Evolutionary conservation across 2,888 invertebrate species (phyloP).

Genomic region (Latrodectus elegans): DNA sequence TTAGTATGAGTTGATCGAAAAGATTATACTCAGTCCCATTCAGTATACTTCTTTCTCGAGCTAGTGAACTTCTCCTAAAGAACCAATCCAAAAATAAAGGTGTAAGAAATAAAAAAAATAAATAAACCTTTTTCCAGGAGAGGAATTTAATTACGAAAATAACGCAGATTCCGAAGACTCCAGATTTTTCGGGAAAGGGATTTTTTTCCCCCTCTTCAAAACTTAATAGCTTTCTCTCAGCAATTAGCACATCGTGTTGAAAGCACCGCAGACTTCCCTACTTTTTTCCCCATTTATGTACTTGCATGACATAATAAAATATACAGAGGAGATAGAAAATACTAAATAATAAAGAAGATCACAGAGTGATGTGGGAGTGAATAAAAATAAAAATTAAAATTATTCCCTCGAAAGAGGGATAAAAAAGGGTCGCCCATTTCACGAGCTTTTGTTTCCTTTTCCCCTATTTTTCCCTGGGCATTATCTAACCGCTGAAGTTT

Average conservation of each 20-base stretch:
- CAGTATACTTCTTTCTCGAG: too few relatives aligned
- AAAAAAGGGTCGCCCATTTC: background rate
- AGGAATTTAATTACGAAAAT: conserved; percentile 66
- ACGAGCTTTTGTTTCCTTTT: too few relatives aligned
- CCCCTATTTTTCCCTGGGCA: too few relatives aligned
- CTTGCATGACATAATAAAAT: background rate
- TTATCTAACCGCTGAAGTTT: background rate
- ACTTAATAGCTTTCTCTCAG: background rate
- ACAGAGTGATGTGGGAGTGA: background rate
- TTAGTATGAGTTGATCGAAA: too few relatives aligned
- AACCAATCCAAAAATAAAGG: too few relatives aligned
- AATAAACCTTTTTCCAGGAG: background rate
- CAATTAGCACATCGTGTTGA: conserved; percentile 38
- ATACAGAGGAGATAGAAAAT: background rate
- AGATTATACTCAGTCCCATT: too few relatives aligned
- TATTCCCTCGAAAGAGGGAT: background rate
- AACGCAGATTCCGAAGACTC: conserved; percentile 47
- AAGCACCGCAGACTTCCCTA: background rate
- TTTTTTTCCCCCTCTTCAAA: background rate
- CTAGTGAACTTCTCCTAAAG: too few relatives aligned
- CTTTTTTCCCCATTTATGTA: background rate
- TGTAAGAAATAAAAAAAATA: conserved; percentile 8
- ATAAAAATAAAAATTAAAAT: background rate
- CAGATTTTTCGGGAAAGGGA: conserved; percentile 7
- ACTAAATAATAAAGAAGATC: background rate